Percentiles rank a stretch among this genome's conserved stretches.
These are phyloP conservation scores for Sceliomorpha sp. DNA, from an alignment of 2,888 invertebrate genomes.

Conservation along the genomic window DNA sequence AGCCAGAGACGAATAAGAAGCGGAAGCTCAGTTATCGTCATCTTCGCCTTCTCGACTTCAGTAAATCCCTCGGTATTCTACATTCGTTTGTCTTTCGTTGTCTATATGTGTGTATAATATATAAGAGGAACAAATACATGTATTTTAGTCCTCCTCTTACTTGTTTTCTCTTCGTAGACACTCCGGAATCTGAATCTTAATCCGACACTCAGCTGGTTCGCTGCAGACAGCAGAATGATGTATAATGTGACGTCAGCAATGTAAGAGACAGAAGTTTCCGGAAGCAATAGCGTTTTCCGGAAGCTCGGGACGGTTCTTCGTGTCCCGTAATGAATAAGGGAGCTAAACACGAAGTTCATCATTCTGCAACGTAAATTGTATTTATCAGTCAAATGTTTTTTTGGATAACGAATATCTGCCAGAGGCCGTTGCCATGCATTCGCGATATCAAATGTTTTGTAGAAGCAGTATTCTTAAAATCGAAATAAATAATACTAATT, in stretches of 20 bases:
- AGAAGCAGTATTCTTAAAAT: no score
- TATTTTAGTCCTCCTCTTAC: constrained; percentile 2
- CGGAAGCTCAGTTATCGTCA: constrained; percentile 21
- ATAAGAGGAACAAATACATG: neutral
- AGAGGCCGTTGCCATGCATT: no score
- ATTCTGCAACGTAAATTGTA: neutral
- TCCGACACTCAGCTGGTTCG: constrained; percentile 13
- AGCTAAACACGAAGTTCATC: neutral
- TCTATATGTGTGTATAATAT: neutral
- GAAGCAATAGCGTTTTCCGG: constrained; percentile 4
- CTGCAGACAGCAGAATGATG: constrained; percentile 13
- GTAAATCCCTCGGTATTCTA: constrained; percentile 1
- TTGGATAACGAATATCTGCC: no score
- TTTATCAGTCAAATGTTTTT: no score
- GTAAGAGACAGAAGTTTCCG: constrained; percentile 6
- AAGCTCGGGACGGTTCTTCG: constrained; percentile 6
- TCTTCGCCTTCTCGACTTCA: constrained; percentile 18
- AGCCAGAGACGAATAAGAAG: constrained; percentile 20
- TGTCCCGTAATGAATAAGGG: constrained; percentile 4
- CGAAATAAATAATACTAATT: no score
- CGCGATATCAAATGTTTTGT: no score
- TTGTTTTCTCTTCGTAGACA: constrained; percentile 12
- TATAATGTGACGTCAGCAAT: constrained; percentile 19
- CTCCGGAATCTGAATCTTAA: constrained; percentile 14
- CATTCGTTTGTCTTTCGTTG: neutral